Evolutionary conservation across 1,140 invertebrate genomes (phyloP).

Genomic region (Panulirus ornatus): DNA sequence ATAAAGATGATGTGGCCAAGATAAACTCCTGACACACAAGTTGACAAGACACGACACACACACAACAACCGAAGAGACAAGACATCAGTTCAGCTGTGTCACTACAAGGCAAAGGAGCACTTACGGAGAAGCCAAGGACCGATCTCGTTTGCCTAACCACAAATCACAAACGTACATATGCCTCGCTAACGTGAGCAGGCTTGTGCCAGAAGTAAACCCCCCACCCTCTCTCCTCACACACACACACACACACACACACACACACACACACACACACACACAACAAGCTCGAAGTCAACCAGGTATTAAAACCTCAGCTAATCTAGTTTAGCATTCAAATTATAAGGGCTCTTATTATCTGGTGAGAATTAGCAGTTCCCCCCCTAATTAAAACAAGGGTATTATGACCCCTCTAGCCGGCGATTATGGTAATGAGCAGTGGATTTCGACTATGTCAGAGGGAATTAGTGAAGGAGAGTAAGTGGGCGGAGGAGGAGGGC

Average conservation of each 20-base stretch:
- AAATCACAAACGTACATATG: not conserved
- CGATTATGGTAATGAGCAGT: conserved; percentile 57
- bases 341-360: conserved; percentile 47
- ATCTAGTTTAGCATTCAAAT: conserved; percentile 61
- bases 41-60: no score
- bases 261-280: not conserved
- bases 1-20: no score
- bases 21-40: no score
- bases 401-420: conserved; percentile 55
- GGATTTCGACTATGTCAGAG: conserved; percentile 28
- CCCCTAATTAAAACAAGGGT: conserved; percentile 66
- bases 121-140: no score
- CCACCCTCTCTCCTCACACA: no score
- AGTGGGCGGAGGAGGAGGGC: not conserved
- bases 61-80: no score
- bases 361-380: conserved; percentile 58
- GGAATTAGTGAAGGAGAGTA: not conserved
- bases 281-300: not conserved
- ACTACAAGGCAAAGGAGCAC: no score
- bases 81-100: no score
- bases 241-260: not conserved
- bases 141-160: no score
- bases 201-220: no score
- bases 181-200: no score
- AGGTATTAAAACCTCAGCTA: not conserved